Evolutionary conservation across 1,140 invertebrate genomes (phyloP), one percentile per base, ranked within the genome.

Genomic region (Tetranychus urticae): DNA sequence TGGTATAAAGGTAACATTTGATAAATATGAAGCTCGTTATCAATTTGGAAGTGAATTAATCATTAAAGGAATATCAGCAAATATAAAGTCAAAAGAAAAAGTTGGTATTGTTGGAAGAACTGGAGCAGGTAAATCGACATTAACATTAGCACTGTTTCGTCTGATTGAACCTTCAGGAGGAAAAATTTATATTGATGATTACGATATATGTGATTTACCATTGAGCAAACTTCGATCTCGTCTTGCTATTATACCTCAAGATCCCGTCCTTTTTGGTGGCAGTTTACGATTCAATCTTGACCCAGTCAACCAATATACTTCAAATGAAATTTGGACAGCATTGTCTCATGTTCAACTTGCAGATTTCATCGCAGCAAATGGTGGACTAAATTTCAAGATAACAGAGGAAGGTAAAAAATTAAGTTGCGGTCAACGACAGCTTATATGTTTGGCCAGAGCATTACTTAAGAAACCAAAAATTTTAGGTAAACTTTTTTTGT

Each of bases 201-300:
- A 66, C 70, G 1, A 63, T 72, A 42, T 67, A 66, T 54, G 33
- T 14, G 70, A 70, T 34, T 63, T 80, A 7, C 71, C 73, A 14
- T 66, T 79, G 3, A 67, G 75, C 72, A 66, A 71, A 48, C 64
- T 77, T 4, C 66, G 75, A 0, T 70, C 69, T 5, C 65, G 76
- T 62, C 70, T 84, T 14, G 78, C 80, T 0, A 80, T 83, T 36
- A 82, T 84, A 61, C 81, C 82, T 14, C 81, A 82, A 69, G 81
- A 83, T 68, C 81, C 82, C 6, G 90, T 94, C 70, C 75, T 97
- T 47, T 97, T 94, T 72, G 76, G 76, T 70, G 90, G 89, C 2
- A 83, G 81, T 3, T 74, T 97, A 14, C 75, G 86, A 61, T 84
- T 92, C 67, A 97, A 97, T 75, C 72, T 97, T 45, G 88, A 93